Evolutionary conservation across 2,797 vertebrate species (phyloP).

Genomic region (Anguilla marmorata): DNA sequence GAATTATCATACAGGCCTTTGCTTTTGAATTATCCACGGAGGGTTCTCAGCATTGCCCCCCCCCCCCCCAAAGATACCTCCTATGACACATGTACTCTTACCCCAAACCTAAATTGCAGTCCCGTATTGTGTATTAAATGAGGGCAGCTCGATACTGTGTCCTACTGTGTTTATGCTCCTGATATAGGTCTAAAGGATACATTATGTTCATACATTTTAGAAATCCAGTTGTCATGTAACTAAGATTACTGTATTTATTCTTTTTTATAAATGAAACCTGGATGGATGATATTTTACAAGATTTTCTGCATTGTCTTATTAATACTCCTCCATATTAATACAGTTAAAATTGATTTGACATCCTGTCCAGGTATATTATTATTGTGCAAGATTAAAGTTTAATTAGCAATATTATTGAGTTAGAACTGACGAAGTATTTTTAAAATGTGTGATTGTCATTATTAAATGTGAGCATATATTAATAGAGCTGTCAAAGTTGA

Average conservation of each 20-base stretch:
- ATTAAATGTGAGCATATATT: not conserved
- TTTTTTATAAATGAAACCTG: too few relatives aligned
- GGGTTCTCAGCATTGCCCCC: not conserved
- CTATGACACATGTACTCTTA: not conserved
- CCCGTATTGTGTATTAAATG: not conserved
- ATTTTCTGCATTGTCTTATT: too few relatives aligned
- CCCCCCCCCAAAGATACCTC: not conserved
- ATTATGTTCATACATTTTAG: not conserved
- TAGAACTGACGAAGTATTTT: too few relatives aligned
- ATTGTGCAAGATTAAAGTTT: too few relatives aligned
- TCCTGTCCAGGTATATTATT: too few relatives aligned
- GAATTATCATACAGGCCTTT: not conserved
- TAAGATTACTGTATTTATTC: not conserved
- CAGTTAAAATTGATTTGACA: too few relatives aligned
- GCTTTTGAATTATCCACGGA: not conserved
- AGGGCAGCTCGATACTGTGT: not conserved
- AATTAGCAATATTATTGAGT: too few relatives aligned
- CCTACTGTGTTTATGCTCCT: not conserved
- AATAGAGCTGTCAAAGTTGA: not conserved
- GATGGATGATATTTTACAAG: too few relatives aligned
- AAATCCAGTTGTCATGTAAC: not conserved
- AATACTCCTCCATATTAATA: too few relatives aligned
- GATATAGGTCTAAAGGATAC: not conserved
- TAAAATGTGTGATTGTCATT: not conserved
- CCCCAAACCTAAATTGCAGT: not conserved